phyloP scores from a whole-genome alignment of 2,888 invertebrate species.

The Euplexia lucipara region DNA sequence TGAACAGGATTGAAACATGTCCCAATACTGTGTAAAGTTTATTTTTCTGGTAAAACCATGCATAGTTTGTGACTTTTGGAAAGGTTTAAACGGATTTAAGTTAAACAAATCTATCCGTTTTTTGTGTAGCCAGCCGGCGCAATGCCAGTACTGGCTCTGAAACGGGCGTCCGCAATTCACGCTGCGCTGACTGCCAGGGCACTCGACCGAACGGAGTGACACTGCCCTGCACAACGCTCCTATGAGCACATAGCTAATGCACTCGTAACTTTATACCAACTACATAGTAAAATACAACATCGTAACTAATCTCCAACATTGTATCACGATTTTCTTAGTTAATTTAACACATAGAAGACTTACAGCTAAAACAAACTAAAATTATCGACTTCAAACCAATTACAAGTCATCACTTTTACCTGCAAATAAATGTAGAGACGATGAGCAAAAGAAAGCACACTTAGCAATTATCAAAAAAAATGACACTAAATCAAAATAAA shows the following conservation, averaged over 20 bases:
- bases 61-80: constrained; percentile 44
- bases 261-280: constrained; percentile 17
- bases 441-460: too few species aligned
- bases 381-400: too few species aligned
- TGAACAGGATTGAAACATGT: constrained; percentile 40
- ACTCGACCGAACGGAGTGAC: constrained; percentile 72
- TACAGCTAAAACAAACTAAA: too few species aligned
- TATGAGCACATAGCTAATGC: constrained; percentile 53
- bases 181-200: constrained; percentile 73
- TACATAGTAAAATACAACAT: constrained; percentile 18
- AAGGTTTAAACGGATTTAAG: constrained; percentile 52
- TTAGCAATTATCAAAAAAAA: too few species aligned
- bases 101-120: constrained; percentile 55
- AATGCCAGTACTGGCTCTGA: constrained; percentile 63
- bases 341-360: too few species aligned
- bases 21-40: constrained; percentile 29
- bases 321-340: too few species aligned
- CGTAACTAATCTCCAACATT: constrained; percentile 6
- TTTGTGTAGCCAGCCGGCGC: constrained; percentile 65
- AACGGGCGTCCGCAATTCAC: constrained; percentile 78
- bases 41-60: constrained; percentile 41
- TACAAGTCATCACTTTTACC: too few species aligned
- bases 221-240: constrained; percentile 66
- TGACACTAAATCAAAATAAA: too few species aligned
- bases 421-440: too few species aligned